Conservation (phyloP, 2,113 vertebrate genomes). For the Rhodinocichla rosea region DNA sequence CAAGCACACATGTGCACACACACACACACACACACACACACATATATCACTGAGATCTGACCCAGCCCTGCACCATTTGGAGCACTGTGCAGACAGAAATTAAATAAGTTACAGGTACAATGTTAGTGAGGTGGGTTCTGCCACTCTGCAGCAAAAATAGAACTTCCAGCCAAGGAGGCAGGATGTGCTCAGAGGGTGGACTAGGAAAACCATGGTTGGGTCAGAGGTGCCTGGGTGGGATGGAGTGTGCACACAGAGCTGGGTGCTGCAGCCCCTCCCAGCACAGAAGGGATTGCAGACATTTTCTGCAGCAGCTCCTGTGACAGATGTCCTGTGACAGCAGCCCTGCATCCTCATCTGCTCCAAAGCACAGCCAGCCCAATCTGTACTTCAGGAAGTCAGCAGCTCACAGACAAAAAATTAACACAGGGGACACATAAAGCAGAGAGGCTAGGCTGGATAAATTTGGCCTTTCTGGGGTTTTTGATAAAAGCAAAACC, state of each 20-base stretch:
- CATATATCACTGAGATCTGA: neutral
- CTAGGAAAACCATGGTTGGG: neutral
- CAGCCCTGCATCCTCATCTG: neutral
- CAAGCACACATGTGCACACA: no score
- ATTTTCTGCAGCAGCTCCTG: neutral
- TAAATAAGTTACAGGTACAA: neutral
- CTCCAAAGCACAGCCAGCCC: neutral
- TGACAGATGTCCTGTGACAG: neutral
- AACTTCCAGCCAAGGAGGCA: neutral
- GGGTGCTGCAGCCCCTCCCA: neutral
- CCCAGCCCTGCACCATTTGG: neutral
- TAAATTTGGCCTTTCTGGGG: neutral
- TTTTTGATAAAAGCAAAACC: neutral
- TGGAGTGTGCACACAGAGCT: neutral
- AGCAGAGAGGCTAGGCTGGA: neutral
- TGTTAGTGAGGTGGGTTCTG: neutral
- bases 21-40: no score
- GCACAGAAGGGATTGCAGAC: neutral
- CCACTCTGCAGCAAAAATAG: neutral
- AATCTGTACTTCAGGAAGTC: neutral
- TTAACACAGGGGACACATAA: neutral
- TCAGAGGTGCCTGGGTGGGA: fast-evolving
- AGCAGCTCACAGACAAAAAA: neutral
- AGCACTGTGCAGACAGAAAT: neutral
- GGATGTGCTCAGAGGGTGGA: neutral